Percentiles rank a stretch among this genome's conserved stretches.
Conservation (phyloP, 2,888 invertebrate genomes). For the Marronus borbonicus region DNA sequence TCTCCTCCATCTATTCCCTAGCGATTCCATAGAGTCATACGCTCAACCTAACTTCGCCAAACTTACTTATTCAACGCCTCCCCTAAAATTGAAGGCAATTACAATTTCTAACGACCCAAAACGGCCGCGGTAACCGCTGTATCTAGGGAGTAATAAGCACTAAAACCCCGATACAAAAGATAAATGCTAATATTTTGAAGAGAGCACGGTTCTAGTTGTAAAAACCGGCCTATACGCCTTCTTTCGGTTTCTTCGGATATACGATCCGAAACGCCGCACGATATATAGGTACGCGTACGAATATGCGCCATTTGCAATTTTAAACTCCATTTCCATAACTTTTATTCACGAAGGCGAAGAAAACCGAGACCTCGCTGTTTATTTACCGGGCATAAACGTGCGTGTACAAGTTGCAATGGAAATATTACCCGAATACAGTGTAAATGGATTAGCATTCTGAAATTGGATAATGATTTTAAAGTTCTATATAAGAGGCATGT, state of each 20-base stretch:
- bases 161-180: slow-evolving; percentile 53
- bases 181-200: slow-evolving; percentile 19
- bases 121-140: slow-evolving; percentile 47
- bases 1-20: no score
- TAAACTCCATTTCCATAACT: slow-evolving; percentile 60
- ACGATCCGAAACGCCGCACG: slow-evolving; percentile 53
- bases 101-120: slow-evolving; percentile 56
- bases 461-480: no score
- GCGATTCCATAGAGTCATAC: no score
- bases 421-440: background rate
- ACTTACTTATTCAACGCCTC: background rate
- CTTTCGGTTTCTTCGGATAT: slow-evolving; percentile 37
- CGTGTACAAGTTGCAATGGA: slow-evolving; percentile 42
- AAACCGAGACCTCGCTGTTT: slow-evolving; percentile 35
- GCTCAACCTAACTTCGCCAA: no score
- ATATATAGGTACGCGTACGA: slow-evolving; percentile 54
- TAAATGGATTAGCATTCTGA: no score
- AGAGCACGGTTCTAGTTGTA: slow-evolving; percentile 11
- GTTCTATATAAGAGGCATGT: no score
- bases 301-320: slow-evolving; percentile 57
- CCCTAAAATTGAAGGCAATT: slow-evolving; percentile 54
- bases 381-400: slow-evolving; percentile 38
- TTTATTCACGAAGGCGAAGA: slow-evolving; percentile 59
- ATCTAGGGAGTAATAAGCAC: slow-evolving; percentile 23
- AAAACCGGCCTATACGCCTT: slow-evolving; percentile 30